phyloP scores from a whole-genome alignment of 2,888 invertebrate genomes.

The Amiota minor region DNA sequence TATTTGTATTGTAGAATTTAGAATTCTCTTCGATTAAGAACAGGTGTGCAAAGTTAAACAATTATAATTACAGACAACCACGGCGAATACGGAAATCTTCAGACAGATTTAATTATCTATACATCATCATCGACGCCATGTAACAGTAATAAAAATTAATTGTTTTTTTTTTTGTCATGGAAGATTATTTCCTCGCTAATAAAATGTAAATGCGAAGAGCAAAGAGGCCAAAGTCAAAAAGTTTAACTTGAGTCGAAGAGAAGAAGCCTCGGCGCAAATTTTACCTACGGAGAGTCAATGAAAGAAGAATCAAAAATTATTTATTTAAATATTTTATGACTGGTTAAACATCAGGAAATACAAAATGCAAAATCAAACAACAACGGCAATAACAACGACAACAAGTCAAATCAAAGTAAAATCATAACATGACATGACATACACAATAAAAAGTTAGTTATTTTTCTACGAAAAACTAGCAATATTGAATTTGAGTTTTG shows the following conservation, averaged over 20 bases:
- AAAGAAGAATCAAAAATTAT: constrained; percentile 27
- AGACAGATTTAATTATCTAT: no score
- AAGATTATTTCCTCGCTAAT: no score
- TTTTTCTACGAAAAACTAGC: not conserved
- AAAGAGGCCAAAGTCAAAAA: constrained; percentile 32
- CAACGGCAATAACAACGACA: constrained; percentile 4
- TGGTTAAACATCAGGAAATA: constrained; percentile 63
- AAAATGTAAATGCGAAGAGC: constrained; percentile 25
- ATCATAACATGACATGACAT: no score
- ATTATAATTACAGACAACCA: no score
- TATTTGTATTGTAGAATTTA: no score
- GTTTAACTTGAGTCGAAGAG: constrained; percentile 8
- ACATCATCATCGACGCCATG: no score
- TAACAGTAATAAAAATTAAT: no score
- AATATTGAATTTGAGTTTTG: not conserved
- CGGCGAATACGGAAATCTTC: no score
- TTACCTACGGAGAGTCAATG: constrained; percentile 14
- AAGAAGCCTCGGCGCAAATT: constrained; percentile 3
- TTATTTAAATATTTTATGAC: constrained; percentile 37
- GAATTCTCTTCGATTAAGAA: no score
- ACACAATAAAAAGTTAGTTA: not conserved
- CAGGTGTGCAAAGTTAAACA: no score
- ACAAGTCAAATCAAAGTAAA: not conserved
- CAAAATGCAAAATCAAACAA: constrained; percentile 57
- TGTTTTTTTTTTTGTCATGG: not conserved